Base-by-base conservation (phyloP, 2,888 invertebrate species). In the Megastigmus dorsalis region DNA sequence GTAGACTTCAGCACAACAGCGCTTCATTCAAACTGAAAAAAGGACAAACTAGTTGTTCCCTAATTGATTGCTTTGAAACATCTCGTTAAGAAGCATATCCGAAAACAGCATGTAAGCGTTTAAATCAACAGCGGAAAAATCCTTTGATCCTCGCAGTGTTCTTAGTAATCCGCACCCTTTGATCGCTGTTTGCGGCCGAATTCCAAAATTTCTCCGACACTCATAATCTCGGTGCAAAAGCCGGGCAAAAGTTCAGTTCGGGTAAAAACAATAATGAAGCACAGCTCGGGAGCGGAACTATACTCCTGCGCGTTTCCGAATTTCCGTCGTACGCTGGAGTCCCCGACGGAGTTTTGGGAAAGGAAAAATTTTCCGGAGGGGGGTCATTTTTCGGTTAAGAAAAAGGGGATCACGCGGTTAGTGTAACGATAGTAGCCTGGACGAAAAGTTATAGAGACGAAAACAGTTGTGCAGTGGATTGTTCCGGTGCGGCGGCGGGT, bases 391-490 rank as follows among this genome's bases (percentile, higher is more conserved):
- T 69, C 23, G 41, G 33, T n/a, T n/a, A n/a, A n/a, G 52, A 69
- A 52, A 69, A 62, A 41, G 60, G n/a, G n/a, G 69, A 69, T 60
- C 57, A 69, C 52, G n/a, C n/a, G 48, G 50, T 38, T 18, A 18
- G 68, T 59, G 28, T 68, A 68, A 67, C 60, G 66, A 59, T n/a
- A n/a, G n/a, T n/a, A 55, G 52, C 18, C 33, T 10, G 30, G 10
- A n/a, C 20, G 18, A 23, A 62, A 71, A 71, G 43, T 48, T 57
- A n/a, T n/a, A 33, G 54, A 52, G 66, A 57, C 41, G 65, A 67
- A 62, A 74, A 74, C 73, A 55, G 70, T 55, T 28, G 38, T 52
- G 70, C 20, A n/a, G n/a, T n/a, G 45, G 70, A 71, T 71, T 63
- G 70, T 48, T 63, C 55, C 55, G 36, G 20, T 7, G 63, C 20